A percentile compares a stretch with the other conserved stretches of the same genome.
phyloP scores from a whole-genome alignment of 1,140 invertebrate species.

The Ectropis grisescens region DNA sequence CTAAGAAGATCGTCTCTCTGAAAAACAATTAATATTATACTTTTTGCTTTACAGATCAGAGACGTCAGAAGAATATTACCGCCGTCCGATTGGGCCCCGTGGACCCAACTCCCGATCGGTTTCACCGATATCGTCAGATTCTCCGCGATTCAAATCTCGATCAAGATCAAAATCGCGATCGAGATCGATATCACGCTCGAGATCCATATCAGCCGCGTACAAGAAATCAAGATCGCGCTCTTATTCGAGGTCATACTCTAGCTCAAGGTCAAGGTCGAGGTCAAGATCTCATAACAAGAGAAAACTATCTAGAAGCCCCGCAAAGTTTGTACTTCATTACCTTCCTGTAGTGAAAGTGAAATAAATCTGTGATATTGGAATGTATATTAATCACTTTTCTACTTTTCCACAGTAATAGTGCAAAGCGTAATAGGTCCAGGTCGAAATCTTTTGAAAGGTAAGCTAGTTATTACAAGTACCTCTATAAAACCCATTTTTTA shows the following conservation, averaged over 20 bases:
- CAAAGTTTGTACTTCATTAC: conserved; percentile 38
- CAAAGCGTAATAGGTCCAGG: conserved; percentile 43
- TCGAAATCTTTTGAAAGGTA: conserved; percentile 55
- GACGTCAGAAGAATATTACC: conserved; percentile 15
- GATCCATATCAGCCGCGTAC: conserved; percentile 49
- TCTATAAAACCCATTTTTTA: too few relatives aligned
- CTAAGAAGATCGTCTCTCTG: too few relatives aligned
- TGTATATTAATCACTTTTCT: not conserved
- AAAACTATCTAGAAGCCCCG: conserved; percentile 34
- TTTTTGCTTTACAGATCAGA: conserved; percentile 23
- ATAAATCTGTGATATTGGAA: not conserved
- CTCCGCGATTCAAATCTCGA: conserved; percentile 35
- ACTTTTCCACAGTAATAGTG: conserved; percentile 32
- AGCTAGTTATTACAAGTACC: conserved; percentile 18
- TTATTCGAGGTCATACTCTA: conserved; percentile 45
- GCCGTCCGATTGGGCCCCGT: conserved; percentile 7
- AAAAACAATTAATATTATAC: too few relatives aligned
- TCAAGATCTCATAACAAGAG: conserved; percentile 29
- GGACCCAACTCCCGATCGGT: conserved; percentile 17
- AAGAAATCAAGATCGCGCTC: conserved; percentile 27
- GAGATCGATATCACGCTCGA: conserved; percentile 28
- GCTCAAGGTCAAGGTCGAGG: conserved; percentile 45
- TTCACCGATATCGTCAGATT: not conserved
- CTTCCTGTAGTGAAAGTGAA: not conserved
- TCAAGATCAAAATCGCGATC: conserved; percentile 19